A percentile compares a stretch with the other conserved stretches of the same genome.
Conservation (phyloP, 2,797 vertebrate species). For the Falco berigora region DNA sequence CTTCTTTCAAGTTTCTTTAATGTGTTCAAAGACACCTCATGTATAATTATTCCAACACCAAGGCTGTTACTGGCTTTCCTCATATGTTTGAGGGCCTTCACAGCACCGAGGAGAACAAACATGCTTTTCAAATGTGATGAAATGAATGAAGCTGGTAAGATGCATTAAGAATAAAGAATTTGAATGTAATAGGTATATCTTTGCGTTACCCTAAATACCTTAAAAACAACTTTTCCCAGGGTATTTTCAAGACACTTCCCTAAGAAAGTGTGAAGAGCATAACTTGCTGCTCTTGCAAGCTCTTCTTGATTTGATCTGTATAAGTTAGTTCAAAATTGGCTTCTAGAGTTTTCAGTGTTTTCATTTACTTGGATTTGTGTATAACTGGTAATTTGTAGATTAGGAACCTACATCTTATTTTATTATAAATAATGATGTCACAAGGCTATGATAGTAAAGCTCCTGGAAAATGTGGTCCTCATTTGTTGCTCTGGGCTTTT, state of each 20-base stretch:
- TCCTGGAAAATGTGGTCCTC: background rate
- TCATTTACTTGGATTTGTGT: background rate
- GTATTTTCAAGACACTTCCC: background rate
- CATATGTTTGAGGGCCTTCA: background rate
- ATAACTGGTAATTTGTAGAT: background rate
- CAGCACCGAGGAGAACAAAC: background rate
- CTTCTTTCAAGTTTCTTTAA: background rate
- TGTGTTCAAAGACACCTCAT: background rate
- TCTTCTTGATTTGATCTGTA: background rate
- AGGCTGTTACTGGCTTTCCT: background rate
- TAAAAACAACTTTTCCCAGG: background rate
- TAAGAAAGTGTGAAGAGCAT: background rate
- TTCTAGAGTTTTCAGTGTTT: background rate
- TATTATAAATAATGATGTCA: background rate
- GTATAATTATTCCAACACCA: background rate
- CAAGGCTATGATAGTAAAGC: background rate
- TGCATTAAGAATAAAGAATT: background rate
- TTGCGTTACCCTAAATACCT: background rate
- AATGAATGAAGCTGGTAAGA: background rate
- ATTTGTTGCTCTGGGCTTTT: background rate
- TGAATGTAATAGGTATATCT: background rate
- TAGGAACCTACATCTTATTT: background rate
- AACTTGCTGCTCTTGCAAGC: background rate
- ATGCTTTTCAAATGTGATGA: background rate
- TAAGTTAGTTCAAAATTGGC: background rate